Percentiles rank a stretch among this genome's conserved stretches.
These are phyloP conservation scores for Botia almorhae DNA, from an alignment of 2,797 vertebrate genomes.

Conservation along the genomic window DNA sequence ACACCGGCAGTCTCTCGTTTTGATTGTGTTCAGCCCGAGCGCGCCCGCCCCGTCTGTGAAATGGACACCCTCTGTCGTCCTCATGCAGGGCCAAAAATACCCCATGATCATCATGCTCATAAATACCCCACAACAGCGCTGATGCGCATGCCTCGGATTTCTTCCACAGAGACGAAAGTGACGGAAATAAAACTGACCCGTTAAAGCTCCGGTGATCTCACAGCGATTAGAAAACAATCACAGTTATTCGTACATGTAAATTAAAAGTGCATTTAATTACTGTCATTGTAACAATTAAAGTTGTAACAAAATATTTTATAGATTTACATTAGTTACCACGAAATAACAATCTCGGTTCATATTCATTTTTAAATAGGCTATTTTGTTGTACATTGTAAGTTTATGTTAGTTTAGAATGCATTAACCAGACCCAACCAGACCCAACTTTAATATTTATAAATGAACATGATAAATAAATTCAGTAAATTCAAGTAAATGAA, in stretches of 20 bases:
- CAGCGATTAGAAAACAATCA: not conserved
- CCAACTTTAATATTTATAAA: too few species aligned
- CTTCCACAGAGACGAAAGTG: constrained; percentile 61
- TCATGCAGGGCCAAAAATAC: constrained; percentile 55
- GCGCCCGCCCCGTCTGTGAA: constrained; percentile 41
- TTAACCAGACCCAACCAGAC: too few species aligned
- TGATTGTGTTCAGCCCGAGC: constrained; percentile 41
- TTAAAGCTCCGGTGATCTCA: constrained; percentile 47
- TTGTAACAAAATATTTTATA: not conserved
- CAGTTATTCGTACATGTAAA: too few species aligned
- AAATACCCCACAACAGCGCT: constrained; percentile 52
- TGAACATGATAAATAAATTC: too few species aligned
- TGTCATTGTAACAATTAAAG: too few species aligned
- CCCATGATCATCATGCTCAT: constrained; percentile 57
- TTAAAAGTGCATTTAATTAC: not conserved
- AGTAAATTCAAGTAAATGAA: too few species aligned
- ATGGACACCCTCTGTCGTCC: constrained; percentile 52
- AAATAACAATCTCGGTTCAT: not conserved
- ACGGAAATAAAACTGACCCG: constrained; percentile 60
- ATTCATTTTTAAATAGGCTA: not conserved
- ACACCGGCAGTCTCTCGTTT: constrained; percentile 21
- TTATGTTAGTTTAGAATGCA: not conserved
- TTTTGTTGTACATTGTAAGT: not conserved
- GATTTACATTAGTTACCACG: not conserved
- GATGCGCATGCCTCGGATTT: constrained; percentile 59